A percentile compares a stretch with the other conserved stretches of the same genome.
phyloP scores from a whole-genome alignment of 2,888 invertebrate species.

The Epistrophella euchroma region DNA sequence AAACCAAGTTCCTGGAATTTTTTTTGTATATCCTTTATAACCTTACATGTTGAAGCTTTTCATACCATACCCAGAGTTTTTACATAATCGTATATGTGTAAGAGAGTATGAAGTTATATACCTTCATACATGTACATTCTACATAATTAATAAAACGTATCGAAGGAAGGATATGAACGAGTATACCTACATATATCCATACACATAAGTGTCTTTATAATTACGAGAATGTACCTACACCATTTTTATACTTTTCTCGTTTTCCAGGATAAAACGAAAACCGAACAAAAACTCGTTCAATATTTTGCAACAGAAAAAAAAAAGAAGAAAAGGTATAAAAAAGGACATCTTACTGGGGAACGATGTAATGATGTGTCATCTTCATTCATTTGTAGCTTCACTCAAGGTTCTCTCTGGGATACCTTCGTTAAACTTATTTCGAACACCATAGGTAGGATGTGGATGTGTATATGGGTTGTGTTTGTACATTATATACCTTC shows the following conservation, averaged over 20 bases:
- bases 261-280: constrained; percentile 7
- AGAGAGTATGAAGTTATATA: too few relatives aligned
- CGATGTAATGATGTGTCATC: constrained; percentile 58
- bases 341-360: constrained; percentile 48
- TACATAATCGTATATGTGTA: neutral
- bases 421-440: constrained; percentile 29
- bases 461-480: neutral
- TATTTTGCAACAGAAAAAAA: constrained; percentile 18
- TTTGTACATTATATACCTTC: neutral
- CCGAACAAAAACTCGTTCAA: constrained; percentile 44
- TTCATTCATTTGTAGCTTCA: constrained; percentile 54
- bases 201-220: constrained; percentile 16
- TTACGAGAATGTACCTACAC: constrained; percentile 35
- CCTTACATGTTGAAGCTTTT: constrained; percentile 41
- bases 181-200: neutral
- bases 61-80: neutral
- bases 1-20: constrained; percentile 45
- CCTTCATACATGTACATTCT: neutral
- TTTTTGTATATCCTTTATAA: constrained; percentile 32
- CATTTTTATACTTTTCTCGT: constrained; percentile 21
- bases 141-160: constrained; percentile 65
- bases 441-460: constrained; percentile 1
- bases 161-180: constrained; percentile 35
- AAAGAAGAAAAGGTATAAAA: constrained; percentile 34
- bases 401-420: constrained; percentile 21